Base-by-base conservation (phyloP, 2,888 invertebrate genomes). In the Caenorhabditis angaria region DNA sequence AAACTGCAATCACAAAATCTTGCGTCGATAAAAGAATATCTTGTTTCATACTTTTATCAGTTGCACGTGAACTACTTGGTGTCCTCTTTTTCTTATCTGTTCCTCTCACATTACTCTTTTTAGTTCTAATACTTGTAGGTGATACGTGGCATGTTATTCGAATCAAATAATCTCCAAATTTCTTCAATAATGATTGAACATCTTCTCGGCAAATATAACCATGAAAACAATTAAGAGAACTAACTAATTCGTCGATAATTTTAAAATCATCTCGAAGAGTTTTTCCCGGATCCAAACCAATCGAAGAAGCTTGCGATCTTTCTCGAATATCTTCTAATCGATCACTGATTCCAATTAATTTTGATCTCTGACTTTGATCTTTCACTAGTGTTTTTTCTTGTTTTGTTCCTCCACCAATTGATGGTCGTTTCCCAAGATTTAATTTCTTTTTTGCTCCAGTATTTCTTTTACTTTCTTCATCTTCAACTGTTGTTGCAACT, bases 121-220 rank as follows among this genome's bases (percentile, higher is more conserved):
- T 2, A 6, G 20, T 5, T 27, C 54, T 8, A 18, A 51, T 22
- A 41, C 27, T 25, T 24, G 47, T 24, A 20, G n/a, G n/a, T 4
- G 22, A 47, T 58, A 4, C 54, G 10, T 24, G 60, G 20, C 61
- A 54, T 4, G 64, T 55, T 1, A 69, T 10, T 4, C 69, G 50
- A 29, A 69, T 41, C 29, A 65, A n/a, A 54, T 41, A 70, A 35
- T 70, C 70, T 0, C 70, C 70, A 2, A 24, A 24, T 25, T 62
- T 61, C 41, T 58, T 65, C 56, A 70, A 22, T 4, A 70, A 14
- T 2, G 20, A 24, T 14, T 25, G 18, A 3, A 62, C 29, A 32
- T 65, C 65, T 24, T 65, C 70, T 32, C 62, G 27, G 54, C 58
- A 59, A 14, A 70, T 41, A 47, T 47, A 70, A 22, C 70, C 70